Evolutionary conservation across 2,888 invertebrate genomes (phyloP), one percentile per base, ranked within the genome.

Genomic region (Mythimna pallens): DNA sequence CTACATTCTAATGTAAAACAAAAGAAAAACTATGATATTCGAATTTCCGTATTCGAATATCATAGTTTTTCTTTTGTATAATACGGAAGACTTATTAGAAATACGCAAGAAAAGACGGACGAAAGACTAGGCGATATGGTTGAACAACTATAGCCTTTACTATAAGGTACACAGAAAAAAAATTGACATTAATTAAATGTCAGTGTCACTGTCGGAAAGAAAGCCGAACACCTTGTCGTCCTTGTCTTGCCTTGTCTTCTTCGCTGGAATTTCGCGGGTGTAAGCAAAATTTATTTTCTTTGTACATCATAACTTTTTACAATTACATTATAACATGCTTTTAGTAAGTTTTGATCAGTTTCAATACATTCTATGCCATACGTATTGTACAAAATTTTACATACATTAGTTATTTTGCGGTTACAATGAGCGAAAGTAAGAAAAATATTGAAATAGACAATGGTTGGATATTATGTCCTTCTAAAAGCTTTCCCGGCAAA

Each of bases 401-500:
- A 0, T 62, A 57, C 55, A 65, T 64, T 75, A 76, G 50, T 12
- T 30, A 43, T 1, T 30, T 61, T 43, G 10, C 40, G 22, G n/a
- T 61, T 65, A 85, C 63, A 70, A 92, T 91, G 91, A 87, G 85
- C 81, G 73, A 82, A 12, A 87, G 75, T 70, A 90, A 88, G 77
- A 88, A 88, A 78, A 86, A 50, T 52, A 22, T 61, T n/a, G 59
- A 57, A 22, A 17, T 52, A 2, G 65, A 74, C 65, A 86, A 81
- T 80, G 91, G 88, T 68, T 95, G 95, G 95, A 86, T 93, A 74
- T 81, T 94, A 50, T 93, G 93, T 76, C 92, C 91, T 2, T 94
- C 94, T 0, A 94, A 93, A 87, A 92, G 88, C 54, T 92, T 91
- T 78, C 92, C 94, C 10, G 94, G 94, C 8, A 93, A 94, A 86